A percentile compares a stretch with the other conserved stretches of the same genome.
Evolutionary conservation across 2,888 invertebrate genomes (phyloP).

Genomic region (Latrodectus hesperus): DNA sequence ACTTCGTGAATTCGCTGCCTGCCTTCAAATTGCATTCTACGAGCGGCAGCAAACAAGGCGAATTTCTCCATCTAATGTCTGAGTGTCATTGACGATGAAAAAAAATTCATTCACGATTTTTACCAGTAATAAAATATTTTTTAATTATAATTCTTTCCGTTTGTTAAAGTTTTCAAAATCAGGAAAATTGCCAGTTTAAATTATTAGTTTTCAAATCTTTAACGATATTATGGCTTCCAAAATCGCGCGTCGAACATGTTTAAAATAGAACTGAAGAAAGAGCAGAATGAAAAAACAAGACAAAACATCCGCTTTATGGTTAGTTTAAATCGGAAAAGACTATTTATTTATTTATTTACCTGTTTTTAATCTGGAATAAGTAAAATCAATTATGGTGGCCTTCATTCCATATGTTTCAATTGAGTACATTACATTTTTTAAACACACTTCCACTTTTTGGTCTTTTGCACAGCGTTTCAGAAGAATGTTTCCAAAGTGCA

Average conservation of each 20-base stretch:
- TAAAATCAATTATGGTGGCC: conserved; percentile 38
- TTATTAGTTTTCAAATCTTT: background rate
- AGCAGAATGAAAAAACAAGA: too few species aligned
- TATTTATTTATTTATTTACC: background rate
- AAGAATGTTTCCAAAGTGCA: conserved; percentile 25
- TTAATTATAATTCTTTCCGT: background rate
- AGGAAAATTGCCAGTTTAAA: too few species aligned
- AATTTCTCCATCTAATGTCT: too few species aligned
- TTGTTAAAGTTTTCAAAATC: background rate
- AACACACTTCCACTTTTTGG: background rate
- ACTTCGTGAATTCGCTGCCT: too few species aligned
- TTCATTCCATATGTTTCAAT: conserved; percentile 23
- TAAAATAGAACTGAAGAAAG: too few species aligned
- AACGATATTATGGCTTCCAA: background rate
- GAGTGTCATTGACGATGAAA: too few species aligned
- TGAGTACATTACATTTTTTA: background rate
- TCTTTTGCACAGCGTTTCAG: background rate
- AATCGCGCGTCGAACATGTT: background rate
- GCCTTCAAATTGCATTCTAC: background rate
- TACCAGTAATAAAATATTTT: too few species aligned
- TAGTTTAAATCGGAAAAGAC: background rate
- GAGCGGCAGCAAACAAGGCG: too few species aligned
- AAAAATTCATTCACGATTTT: too few species aligned
- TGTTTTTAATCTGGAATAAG: conserved; percentile 32
- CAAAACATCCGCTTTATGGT: too few species aligned